A percentile compares a stretch with the other conserved stretches of the same genome.
Evolutionary conservation across 2,113 vertebrate species (phyloP).

Genomic region (Scytalopus superciliaris): DNA sequence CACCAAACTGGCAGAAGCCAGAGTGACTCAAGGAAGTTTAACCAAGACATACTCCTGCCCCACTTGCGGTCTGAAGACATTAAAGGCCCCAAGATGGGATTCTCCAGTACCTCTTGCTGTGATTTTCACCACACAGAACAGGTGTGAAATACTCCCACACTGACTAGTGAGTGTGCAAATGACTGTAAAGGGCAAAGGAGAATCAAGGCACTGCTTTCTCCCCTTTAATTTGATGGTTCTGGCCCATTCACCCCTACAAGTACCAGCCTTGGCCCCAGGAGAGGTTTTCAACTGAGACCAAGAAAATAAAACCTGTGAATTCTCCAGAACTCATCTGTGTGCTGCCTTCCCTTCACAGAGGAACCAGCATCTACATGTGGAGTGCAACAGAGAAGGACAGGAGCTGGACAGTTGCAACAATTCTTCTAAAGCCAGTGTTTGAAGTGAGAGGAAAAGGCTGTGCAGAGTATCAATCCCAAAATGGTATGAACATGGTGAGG

Average conservation of each 20-base stretch:
- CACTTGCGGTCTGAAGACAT: not conserved
- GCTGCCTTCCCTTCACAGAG: not conserved
- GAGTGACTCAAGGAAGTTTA: not conserved
- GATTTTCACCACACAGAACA: not conserved
- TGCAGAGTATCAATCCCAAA: not conserved
- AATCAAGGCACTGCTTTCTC: not conserved
- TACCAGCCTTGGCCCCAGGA: not conserved
- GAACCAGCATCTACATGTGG: rapidly evolving
- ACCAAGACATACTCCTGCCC: not conserved
- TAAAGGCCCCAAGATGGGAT: not conserved
- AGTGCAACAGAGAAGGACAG: not conserved
- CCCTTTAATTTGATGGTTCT: not conserved
- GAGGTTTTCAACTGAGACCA: rapidly evolving
- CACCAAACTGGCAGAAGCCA: not conserved
- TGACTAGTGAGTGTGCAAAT: not conserved
- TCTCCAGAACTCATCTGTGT: not conserved
- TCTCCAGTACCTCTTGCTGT: not conserved
- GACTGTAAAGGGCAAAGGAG: not conserved
- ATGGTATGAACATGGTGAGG: not conserved
- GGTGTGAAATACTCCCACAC: not conserved
- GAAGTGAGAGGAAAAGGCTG: not conserved
- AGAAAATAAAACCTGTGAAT: not conserved
- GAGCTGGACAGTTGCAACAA: not conserved
- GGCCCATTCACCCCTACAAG: not conserved
- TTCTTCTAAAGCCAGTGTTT: not conserved